Base-by-base conservation (phyloP, 1,140 invertebrate genomes). In the Wiebesia pumilae region DNA sequence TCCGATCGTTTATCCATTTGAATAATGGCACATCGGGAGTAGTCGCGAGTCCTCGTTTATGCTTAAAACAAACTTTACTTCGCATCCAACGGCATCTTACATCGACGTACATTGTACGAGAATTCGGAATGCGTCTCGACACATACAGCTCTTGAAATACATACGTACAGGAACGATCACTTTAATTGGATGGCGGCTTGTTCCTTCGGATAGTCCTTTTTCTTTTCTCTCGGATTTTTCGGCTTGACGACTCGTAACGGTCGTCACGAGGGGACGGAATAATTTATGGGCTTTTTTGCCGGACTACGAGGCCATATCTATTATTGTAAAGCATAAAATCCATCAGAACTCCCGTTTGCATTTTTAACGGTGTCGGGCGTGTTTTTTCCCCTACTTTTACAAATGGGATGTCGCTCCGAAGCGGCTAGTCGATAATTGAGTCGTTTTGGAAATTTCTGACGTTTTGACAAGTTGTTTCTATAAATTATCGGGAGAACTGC, bases 241-340 rank as follows among this genome's bases (percentile, higher is more conserved):
- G 67, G 83, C 47, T 84, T 87, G 82, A 81, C 51, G 82, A 84
- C 67, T 87, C 81, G 78, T 83, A 87, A 83, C 81, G 73, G 54
- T 84, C 83, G 83, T 73, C n/a, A n/a, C 38, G 35, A 71, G 86
- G 47, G 81, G 43, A 83, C 86, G 24, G 79, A 62, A 83, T 81
- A 78, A 79, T 82, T 83, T 77, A 87, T 87, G 85, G 33, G n/a
- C 38, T 87, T 83, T 87, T 79, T 87, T 83, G 58, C 73, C 62
- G 73, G 81, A 79, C 81, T 71, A 67, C 83, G 65, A 14, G 65
- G 83, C 83, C 58, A 67, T 84, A 84, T 84, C 54, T 65, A 84
- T 84, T 78, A 78, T 84, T 84, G 83, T 65, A 75, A 84, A 43
- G 40, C 58, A 84, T 84, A 84, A 84, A 84, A 83, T 83, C 71